Evolutionary conservation across 2,797 vertebrate species (phyloP).

Genomic region (Poeciliopsis paucimaculata): DNA sequence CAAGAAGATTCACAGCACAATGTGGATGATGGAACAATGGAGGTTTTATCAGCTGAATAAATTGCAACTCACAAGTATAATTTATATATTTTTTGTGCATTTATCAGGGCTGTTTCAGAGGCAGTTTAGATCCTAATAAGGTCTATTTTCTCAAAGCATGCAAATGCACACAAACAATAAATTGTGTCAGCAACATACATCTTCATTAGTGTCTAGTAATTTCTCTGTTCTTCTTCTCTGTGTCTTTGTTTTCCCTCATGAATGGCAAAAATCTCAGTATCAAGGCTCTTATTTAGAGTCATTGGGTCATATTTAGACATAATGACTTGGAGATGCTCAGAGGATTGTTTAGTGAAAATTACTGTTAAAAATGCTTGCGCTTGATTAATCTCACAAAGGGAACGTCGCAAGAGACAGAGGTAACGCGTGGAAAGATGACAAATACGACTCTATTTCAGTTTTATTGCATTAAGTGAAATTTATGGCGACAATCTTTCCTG

Average conservation of each 20-base stretch:
- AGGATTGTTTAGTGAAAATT: constrained; percentile 58
- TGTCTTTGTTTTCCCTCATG: constrained; percentile 58
- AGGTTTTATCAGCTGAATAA: constrained; percentile 60
- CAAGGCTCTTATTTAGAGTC: constrained; percentile 38
- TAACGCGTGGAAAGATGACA: constrained; percentile 19
- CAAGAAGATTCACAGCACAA: constrained; percentile 52
- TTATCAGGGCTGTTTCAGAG: constrained; percentile 62
- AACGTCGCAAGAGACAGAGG: constrained; percentile 19
- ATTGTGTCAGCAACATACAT: constrained; percentile 67
- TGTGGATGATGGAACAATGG: constrained; percentile 56
- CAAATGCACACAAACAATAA: constrained; percentile 22
- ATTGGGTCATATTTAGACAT: constrained; percentile 59
- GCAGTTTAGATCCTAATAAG: constrained; percentile 59
- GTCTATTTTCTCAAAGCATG: constrained; percentile 31
- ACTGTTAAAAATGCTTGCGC: constrained; percentile 52
- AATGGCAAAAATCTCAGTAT: constrained; percentile 57
- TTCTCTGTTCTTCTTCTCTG: constrained; percentile 54
- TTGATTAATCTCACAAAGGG: constrained; percentile 48
- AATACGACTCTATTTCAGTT: constrained; percentile 50
- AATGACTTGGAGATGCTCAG: constrained; percentile 56
- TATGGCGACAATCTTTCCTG: constrained; percentile 42
- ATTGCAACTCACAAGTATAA: constrained; percentile 64
- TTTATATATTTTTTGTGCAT: constrained; percentile 54
- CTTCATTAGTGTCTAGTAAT: constrained; percentile 73
- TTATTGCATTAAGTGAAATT: constrained; percentile 56